Conservation (phyloP, 2,797 vertebrate species). For the Manis javanica region DNA sequence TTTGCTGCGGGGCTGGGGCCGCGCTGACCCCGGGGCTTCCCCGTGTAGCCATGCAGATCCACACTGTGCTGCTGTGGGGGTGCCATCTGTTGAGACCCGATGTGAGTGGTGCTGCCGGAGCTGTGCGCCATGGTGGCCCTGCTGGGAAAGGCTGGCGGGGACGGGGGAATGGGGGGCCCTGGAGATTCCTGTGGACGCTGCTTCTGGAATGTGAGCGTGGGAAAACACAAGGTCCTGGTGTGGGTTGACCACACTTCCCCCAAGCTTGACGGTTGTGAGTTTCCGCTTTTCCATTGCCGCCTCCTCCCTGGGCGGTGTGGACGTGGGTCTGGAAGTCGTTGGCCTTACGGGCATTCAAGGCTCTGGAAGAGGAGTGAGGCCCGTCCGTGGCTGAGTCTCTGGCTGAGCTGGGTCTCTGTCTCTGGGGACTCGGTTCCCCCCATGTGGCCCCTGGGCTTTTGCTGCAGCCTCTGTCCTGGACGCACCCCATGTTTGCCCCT, state of each 20-base stretch:
- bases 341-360: background rate
- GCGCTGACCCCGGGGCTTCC: background rate
- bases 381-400: background rate
- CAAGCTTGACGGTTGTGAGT: too few species aligned
- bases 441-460: background rate
- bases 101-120: background rate
- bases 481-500: too few species aligned
- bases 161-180: background rate
- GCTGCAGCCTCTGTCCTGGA: background rate
- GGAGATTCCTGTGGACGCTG: rapidly evolving
- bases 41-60: rapidly evolving
- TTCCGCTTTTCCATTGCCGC: background rate
- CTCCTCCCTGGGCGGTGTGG: background rate
- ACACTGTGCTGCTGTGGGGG: background rate
- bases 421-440: background rate
- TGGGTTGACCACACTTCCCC: background rate
- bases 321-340: rapidly evolving
- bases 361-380: background rate
- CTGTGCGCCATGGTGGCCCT: rapidly evolving
- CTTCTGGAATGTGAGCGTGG: background rate
- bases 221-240: background rate
- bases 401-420: background rate
- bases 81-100: background rate
- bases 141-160: background rate
- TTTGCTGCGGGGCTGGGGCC: too few species aligned